Base-by-base conservation (phyloP, 1,140 invertebrate genomes). In the Steinernema khuongi region DNA sequence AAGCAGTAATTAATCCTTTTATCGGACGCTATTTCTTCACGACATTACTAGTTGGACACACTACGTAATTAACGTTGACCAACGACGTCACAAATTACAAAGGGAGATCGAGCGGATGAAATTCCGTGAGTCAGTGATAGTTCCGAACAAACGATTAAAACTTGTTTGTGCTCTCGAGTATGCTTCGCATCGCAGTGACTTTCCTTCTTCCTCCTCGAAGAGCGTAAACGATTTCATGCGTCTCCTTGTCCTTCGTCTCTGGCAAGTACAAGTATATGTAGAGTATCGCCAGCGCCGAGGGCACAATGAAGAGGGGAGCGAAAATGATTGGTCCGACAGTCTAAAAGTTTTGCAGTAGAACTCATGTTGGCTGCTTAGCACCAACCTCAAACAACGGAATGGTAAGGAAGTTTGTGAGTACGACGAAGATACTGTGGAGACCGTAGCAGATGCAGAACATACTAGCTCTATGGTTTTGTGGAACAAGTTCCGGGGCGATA, bases 381-480 rank as follows among this genome's bases (percentile, higher is more conserved):
- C 31, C 1, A 29, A 79, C 72, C 36, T 71, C 66, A 68, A 81
- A 81, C 1, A 85, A 67, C 18, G 83, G 81, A 33, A 81, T 71
- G 0, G 81, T 81, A 17, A 70, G 26, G 33, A 81, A 80, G 70
- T 85, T 85, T 22, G 81, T 85, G n/a, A 79, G 14, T 19, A 80
- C 79, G 36, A 82, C 81, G 26, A 82, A 73, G n/a, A 84, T 26
- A 28, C 73, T 83, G 32, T 74, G 82, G 28, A 83, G 32, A 4
- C 74, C 72, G 43, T 76, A 85, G 74, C 83, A 82, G 18, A 82
- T 18, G 67, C 81, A 82, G 73, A 85, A 85, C 73, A 82, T 81
- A 7, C 67, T 81, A 1, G 81, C 85, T 22, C 81, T 73, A 43
- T 85, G 30, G 28, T 75, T 50, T 4, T 81, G 44, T 28, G 81